Evolutionary conservation across 2,888 invertebrate genomes (phyloP).

Genomic region (Andrena hattorfiana): DNA sequence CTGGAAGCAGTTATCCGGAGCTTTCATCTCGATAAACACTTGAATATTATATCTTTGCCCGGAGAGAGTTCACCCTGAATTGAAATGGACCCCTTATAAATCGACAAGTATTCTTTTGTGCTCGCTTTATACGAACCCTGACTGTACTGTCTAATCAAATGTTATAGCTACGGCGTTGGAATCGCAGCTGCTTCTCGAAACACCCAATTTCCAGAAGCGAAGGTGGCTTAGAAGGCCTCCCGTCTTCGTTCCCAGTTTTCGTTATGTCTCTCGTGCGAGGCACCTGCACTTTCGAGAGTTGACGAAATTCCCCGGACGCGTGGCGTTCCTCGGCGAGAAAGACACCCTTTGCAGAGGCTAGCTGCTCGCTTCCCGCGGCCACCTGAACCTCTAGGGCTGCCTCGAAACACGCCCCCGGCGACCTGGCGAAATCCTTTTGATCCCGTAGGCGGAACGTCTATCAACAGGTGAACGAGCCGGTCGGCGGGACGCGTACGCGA

Average conservation of each 20-base stretch:
- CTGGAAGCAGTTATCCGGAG: too few relatives aligned
- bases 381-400: slow-evolving; percentile 36
- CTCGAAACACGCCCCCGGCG: slow-evolving; percentile 50
- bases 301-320: slow-evolving; percentile 52
- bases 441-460: slow-evolving; percentile 74
- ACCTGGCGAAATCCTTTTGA: slow-evolving; percentile 66
- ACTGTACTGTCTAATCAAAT: too few relatives aligned
- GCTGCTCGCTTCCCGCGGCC: slow-evolving; percentile 29
- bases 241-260: not conserved
- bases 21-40: too few relatives aligned
- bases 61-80: too few relatives aligned
- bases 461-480: slow-evolving; percentile 81
- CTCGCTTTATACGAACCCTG: too few relatives aligned
- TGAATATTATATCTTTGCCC: too few relatives aligned
- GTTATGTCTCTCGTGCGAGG: not conserved
- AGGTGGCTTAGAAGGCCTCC: not conserved
- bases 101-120: too few relatives aligned
- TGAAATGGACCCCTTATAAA: too few relatives aligned
- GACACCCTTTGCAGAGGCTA: slow-evolving; percentile 45
- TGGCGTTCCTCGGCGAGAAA: slow-evolving; percentile 57
- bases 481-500: slow-evolving; percentile 66
- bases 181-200: too few relatives aligned
- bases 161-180: too few relatives aligned
- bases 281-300: slow-evolving; percentile 33
- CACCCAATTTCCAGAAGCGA: not conserved